These are phyloP conservation scores for Balaenoptera acutorostrata DNA, from an alignment of 2,113 vertebrate species.

Conservation along the genomic window DNA sequence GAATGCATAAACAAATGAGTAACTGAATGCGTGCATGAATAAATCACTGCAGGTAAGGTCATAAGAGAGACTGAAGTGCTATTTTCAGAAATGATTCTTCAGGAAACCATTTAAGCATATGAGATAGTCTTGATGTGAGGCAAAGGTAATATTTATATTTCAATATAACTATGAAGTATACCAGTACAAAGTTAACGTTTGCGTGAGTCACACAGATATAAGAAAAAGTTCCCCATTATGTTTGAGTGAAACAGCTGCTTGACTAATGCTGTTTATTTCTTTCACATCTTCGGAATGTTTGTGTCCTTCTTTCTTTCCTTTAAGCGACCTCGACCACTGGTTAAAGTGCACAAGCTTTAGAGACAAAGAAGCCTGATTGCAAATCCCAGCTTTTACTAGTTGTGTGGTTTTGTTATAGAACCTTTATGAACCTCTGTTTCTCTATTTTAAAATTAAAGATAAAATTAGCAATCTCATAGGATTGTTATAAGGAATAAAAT, in stretches of 20 bases:
- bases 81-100: slow-evolving; percentile 37
- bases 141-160: slow-evolving; percentile 13
- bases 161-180: background rate
- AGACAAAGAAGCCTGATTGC: background rate
- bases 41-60: slow-evolving; percentile 20
- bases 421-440: background rate
- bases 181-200: background rate
- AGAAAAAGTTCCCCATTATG: background rate
- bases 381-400: background rate
- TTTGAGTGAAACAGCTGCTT: background rate
- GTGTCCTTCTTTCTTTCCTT: background rate
- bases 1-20: slow-evolving; percentile 10
- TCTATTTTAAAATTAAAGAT: background rate
- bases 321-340: background rate
- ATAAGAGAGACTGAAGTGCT: background rate
- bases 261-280: background rate
- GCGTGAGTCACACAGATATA: background rate
- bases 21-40: background rate
- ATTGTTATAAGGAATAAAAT: background rate
- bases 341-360: background rate
- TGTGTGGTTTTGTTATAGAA: background rate
- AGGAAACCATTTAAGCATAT: background rate
- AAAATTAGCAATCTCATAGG: background rate
- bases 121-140: background rate
- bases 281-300: background rate